Conservation (phyloP, 2,797 vertebrate species). For the Coilia nasus region DNA sequence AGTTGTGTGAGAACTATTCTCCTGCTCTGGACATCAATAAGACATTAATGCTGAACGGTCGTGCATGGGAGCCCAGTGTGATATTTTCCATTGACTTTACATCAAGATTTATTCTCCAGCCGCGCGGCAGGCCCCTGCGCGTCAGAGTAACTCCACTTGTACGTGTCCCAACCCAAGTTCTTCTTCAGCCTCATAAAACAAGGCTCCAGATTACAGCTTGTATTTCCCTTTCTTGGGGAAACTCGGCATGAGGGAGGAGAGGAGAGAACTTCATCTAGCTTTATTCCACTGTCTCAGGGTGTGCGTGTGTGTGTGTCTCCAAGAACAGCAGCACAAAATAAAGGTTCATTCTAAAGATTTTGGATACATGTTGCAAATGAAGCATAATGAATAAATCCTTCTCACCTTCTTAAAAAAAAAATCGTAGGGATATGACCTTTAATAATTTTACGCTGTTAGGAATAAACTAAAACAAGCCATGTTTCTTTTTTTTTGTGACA, state of each 20-base stretch:
- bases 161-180: not conserved
- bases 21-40: constrained; percentile 20
- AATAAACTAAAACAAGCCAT: not conserved
- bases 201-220: constrained; percentile 3
- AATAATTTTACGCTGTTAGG: not conserved
- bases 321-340: not conserved
- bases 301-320: not conserved
- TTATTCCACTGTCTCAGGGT: not conserved
- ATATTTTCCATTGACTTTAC: constrained; percentile 24
- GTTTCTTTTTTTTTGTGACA: not conserved
- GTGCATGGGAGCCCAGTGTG: not conserved
- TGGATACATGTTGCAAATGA: not conserved
- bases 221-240: not conserved
- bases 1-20: constrained; percentile 23
- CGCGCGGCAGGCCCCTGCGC: not conserved
- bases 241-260: not conserved
- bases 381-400: not conserved
- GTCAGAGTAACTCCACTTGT: not conserved
- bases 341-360: not conserved
- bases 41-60: constrained; percentile 6
- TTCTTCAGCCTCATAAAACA: not conserved
- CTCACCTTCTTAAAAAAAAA: not conserved
- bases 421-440: not conserved
- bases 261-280: not conserved
- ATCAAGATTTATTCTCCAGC: constrained; percentile 24